Base-by-base conservation (phyloP, 64 coral and sea anemone genomes). In the Montipora capricornis region DNA sequence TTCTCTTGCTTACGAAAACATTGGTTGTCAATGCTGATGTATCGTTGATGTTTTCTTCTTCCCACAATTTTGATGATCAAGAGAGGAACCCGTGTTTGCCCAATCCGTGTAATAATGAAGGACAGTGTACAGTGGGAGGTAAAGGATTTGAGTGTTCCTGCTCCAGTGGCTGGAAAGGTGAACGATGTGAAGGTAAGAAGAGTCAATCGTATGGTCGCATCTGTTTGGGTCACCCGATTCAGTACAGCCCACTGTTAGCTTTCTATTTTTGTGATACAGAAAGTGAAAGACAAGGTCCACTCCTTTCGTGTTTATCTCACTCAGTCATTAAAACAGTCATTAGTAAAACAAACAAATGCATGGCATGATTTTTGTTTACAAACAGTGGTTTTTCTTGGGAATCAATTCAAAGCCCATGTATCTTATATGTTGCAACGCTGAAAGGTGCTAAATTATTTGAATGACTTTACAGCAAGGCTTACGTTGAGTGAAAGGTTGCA, bases 161-260 rank as follows among this genome's bases (percentile, higher is more conserved):
- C 81, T 64, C 94, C 20, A 73, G 60, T 73, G 90, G 94, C 15
- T 91, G 82, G 67, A 95, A 95, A 53, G 94, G 94, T 46, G 90
- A 92, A 69, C 88, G 80, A 91, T 95, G 94, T 61, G 89, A 95
- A 95, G 89, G 94, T 95, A 95, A 49, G 82, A 37, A 37, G 2
- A 37, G 37, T 37, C 37, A 37, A 10, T 2, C 7, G 51, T 24
- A 58, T 0, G 14, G 20, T 37, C 4, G 8, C 49, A 85, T 44
- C 46, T 24, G 37, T 7, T 57, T 37, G 20, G 20, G 76, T 13
- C 44, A 79, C 0, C 44, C 76, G 12, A 79, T 9, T 11, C 4
- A 79, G 0, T 9, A 12, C 8, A 14, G 17, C 5, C 6, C 47
- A 11, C 45, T 50, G 11, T 80, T 46, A 80, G 11, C 22, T 14